Conservation (phyloP, 2,888 invertebrate genomes). For the Drosophila quinaria region DNA sequence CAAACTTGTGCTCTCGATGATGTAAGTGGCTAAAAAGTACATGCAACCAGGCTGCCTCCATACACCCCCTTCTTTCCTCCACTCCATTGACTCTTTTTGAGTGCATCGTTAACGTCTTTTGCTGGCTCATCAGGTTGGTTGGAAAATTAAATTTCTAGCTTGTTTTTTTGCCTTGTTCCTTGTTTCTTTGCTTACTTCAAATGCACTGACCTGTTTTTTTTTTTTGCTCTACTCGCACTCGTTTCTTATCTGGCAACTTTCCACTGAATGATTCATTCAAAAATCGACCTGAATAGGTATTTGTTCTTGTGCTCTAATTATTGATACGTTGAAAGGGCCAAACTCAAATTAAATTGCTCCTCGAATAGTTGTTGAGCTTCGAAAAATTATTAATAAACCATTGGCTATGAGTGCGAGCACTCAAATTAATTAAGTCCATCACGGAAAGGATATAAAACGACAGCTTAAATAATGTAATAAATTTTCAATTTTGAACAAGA, state of each 20-base stretch:
- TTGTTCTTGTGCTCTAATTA: conserved; percentile 26
- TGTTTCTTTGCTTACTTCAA: conserved; percentile 3
- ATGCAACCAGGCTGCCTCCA: conserved; percentile 19
- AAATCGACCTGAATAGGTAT: conserved; percentile 8
- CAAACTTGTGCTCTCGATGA: conserved; percentile 73
- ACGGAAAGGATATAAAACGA: background rate
- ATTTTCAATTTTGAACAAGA: conserved; percentile 20
- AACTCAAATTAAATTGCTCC: conserved; percentile 12
- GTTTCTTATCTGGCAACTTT: conserved; percentile 31
- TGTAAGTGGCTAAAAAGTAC: conserved; percentile 70
- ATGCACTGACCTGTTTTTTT: conserved; percentile 66
- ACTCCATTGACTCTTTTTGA: conserved; percentile 7
- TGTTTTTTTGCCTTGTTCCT: background rate
- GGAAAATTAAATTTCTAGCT: conserved; percentile 44
- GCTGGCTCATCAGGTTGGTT: conserved; percentile 39
- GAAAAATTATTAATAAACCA: conserved; percentile 24
- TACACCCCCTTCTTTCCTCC: background rate
- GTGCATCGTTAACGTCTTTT: conserved; percentile 62
- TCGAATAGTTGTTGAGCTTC: conserved; percentile 6
- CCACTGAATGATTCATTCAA: conserved; percentile 22
- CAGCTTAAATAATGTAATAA: conserved; percentile 19
- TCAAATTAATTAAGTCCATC: conserved; percentile 16
- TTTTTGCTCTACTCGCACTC: conserved; percentile 1
- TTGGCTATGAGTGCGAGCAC: background rate
- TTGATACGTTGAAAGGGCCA: background rate